phyloP scores from a whole-genome alignment of 1,140 invertebrate genomes.

The Drosophila prosaltans region DNA sequence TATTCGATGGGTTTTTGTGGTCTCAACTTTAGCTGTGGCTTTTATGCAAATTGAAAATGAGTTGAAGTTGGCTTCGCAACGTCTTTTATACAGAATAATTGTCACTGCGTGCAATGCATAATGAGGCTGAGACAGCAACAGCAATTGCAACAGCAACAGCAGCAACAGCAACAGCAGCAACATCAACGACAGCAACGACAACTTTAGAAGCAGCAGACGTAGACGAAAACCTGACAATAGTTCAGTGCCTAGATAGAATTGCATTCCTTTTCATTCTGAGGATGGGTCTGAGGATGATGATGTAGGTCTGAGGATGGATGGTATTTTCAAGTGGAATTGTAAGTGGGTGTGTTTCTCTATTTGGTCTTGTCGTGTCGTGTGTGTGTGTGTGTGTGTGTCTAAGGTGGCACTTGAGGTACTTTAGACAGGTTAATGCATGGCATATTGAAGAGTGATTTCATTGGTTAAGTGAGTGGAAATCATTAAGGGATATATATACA shows the following conservation, averaged over 20 bases:
- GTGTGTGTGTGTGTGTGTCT: neutral
- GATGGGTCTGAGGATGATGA: constrained; percentile 3
- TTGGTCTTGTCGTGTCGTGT: constrained; percentile 11
- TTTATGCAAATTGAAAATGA: constrained; percentile 77
- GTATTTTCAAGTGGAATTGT: constrained; percentile 9
- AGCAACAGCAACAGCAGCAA: neutral
- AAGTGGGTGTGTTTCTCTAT: constrained; percentile 30
- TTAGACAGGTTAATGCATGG: constrained; percentile 15
- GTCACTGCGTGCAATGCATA: constrained; percentile 74
- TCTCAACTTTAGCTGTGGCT: constrained; percentile 46
- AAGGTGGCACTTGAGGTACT: constrained; percentile 24
- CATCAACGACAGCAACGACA: constrained; percentile 23
- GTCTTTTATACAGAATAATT: constrained; percentile 78
- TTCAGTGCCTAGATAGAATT: constrained; percentile 58
- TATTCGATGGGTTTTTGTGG: constrained; percentile 27
- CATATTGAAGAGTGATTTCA: constrained; percentile 10
- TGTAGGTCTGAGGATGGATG: neutral
- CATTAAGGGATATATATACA: neutral
- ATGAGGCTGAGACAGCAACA: constrained; percentile 41
- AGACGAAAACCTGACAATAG: constrained; percentile 37
- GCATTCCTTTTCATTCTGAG: constrained; percentile 30
- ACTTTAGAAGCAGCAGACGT: constrained; percentile 15
- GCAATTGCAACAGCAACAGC: constrained; percentile 25
- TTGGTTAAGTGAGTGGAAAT: constrained; percentile 12
- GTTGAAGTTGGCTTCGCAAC: constrained; percentile 57